Base-by-base conservation (phyloP, 2,113 vertebrate species). In the Pantherophis guttatus region DNA sequence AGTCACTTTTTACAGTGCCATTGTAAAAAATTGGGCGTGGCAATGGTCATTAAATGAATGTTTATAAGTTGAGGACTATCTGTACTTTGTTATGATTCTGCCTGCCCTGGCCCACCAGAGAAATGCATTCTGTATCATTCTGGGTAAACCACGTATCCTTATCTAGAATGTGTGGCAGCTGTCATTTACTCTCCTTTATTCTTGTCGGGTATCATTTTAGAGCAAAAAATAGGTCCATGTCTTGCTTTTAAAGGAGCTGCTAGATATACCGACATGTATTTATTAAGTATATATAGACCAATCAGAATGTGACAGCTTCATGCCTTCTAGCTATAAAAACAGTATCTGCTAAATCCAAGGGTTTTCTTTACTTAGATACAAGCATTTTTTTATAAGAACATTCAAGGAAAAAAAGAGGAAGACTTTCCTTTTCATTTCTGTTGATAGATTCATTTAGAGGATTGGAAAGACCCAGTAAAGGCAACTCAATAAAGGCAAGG, bases 401-500 rank as follows among this genome's bases (percentile, higher is more conserved):
- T 19, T 88, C 8, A 85, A 59, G 48, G 92, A 39, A 29, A 92
- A 87, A 92, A 1, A 92, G 81, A 91, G 86, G 54, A 57, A n/a
- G 95, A 93, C 13, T 92, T 44, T 19, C 65, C 91, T 4, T 23
- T 93, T 24, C 87, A 90, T 90, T 92, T 39, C 55, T 92, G 87
- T n/a, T 75, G 29, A 86, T 94, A 86, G 26, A 12, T 52, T 90
- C 26, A 15, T 59, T 10, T 91, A 93, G 90, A 94, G 58, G 10
- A 91, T 87, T 85, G 91, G 81, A 93, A 90, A 91, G 26, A 44
- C 33, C 81, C 87, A 23, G 57, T 33, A 90, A 62, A 91, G 52
- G 91, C 44, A 95, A 29, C 21, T 88, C 57, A 95, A 94, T 58
- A 93, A 94, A 93, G 52, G n/a, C 65, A 92, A 85, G 26, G 90